Evolutionary conservation across 2,113 vertebrate genomes (phyloP), one percentile per base, ranked within the genome.

Genomic region (Calyptomena viridis): DNA sequence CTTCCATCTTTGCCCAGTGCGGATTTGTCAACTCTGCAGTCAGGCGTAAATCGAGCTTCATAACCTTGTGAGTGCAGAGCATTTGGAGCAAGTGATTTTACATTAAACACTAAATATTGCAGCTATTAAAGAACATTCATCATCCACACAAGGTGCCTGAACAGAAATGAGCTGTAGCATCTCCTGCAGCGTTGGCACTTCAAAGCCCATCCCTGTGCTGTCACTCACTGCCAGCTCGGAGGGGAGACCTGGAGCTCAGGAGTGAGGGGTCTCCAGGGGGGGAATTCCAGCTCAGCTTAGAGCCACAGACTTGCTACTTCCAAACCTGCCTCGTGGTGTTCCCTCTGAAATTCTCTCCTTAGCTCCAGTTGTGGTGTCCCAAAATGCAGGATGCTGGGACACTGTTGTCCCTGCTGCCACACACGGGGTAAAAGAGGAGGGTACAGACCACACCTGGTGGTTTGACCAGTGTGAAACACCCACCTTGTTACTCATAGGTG

Each of bases 121-220:
- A 58, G 90, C 95, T 90, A 92, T 95, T 96, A 93, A 82, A 92
- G 88, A 68, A 42, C 95, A 94, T 97, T 80, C 84, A 92, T 97
- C 95, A 96, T 69, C 44, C 46, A 15, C 87, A 59, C 30, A 37
- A 84, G 63, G 58, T 77, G 85, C 88, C 90, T 83, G 87, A 67
- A 62, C 90, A 92, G 88, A 92, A 96, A 92, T 83, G 95, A 95
- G 95, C 91, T 96, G 97, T 47, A 69, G 79, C 77, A 72, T 62
- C 90, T 94, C 86, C 88, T 80, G 88, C 81, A 92, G 18, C 39
- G 27, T 18, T 71, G 86, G 68, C 42, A 50, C 87, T 58, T 44
- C 53, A 42, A 60, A 46, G 56, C 8, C 39, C 55, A 22, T 68
- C 27, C 2, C 22, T 5, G 1, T 8, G 46, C 52, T 93, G 94